These are phyloP conservation scores for Tinea trinotella DNA, from an alignment of 2,888 invertebrate species.

Conservation along the genomic window DNA sequence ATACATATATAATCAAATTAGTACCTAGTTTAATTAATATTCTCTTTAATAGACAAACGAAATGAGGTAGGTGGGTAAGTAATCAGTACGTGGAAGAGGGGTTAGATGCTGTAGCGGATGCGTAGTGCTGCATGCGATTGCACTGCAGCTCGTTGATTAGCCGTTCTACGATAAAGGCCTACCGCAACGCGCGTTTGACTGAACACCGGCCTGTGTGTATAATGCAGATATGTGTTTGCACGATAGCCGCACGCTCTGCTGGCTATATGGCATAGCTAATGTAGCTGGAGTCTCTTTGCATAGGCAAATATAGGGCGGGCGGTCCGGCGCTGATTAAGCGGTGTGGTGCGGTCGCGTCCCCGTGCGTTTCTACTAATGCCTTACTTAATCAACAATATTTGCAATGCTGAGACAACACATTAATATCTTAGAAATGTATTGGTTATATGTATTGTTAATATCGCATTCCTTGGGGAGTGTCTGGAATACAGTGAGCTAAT, in stretches of 20 bases:
- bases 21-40: too few relatives aligned
- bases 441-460: background rate
- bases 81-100: slow-evolving; percentile 9
- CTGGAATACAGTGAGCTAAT: background rate
- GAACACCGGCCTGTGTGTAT: slow-evolving; percentile 64
- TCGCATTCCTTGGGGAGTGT: background rate
- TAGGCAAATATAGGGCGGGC: slow-evolving; percentile 72
- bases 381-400: background rate
- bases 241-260: slow-evolving; percentile 70
- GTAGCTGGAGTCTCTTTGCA: slow-evolving; percentile 70
- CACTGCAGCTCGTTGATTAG: slow-evolving; percentile 41
- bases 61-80: background rate
- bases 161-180: slow-evolving; percentile 60
- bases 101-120: slow-evolving; percentile 14
- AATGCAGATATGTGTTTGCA: slow-evolving; percentile 74
- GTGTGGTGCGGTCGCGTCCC: slow-evolving; percentile 26
- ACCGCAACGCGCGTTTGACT: slow-evolving; percentile 66
- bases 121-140: slow-evolving; percentile 23
- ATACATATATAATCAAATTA: too few relatives aligned
- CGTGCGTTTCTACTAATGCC: background rate
- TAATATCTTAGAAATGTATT: too few relatives aligned
- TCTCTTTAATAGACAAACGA: background rate
- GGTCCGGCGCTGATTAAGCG: slow-evolving; percentile 68
- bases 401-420: too few relatives aligned
- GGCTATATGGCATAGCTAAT: slow-evolving; percentile 73